Percentiles rank a stretch among this genome's conserved stretches.
Evolutionary conservation across 2,888 invertebrate genomes (phyloP).

Genomic region (Trichogramma dendrolimi): DNA sequence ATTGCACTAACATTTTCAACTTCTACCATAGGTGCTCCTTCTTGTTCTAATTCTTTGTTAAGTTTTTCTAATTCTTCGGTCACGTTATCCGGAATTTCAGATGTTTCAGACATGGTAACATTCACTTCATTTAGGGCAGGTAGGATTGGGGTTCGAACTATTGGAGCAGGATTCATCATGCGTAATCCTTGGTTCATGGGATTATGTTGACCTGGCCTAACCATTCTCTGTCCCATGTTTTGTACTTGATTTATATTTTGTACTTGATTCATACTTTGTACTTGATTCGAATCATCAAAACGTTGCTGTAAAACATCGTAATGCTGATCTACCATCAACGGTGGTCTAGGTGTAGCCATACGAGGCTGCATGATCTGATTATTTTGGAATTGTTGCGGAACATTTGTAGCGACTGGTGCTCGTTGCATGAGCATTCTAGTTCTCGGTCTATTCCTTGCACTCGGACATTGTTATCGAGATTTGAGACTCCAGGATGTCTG

Average conservation of each 20-base stretch:
- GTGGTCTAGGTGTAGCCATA: conserved; percentile 42
- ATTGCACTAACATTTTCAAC: conserved; percentile 72
- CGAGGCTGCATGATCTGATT: conserved; percentile 46
- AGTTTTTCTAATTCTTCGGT: conserved; percentile 67
- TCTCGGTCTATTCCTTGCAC: conserved; percentile 56
- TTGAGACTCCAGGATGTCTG: conserved; percentile 41
- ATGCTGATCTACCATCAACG: conserved; percentile 39
- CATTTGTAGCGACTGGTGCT: conserved; percentile 44
- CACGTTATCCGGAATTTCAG: conserved; percentile 65
- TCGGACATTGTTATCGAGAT: conserved; percentile 51
- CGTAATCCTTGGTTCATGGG: conserved; percentile 43
- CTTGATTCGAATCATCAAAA: conserved; percentile 45
- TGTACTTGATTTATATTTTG: conserved; percentile 43
- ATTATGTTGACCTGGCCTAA: conserved; percentile 40
- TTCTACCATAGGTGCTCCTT: conserved; percentile 60
- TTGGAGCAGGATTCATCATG: conserved; percentile 40
- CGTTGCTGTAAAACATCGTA: conserved; percentile 45
- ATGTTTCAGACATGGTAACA: conserved; percentile 49
- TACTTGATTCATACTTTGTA: conserved; percentile 37
- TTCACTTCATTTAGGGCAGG: conserved; percentile 41
- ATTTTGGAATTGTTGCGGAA: conserved; percentile 45
- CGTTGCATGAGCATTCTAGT: conserved; percentile 57
- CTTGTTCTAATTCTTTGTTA: conserved; percentile 54
- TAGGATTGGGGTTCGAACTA: conserved; percentile 43
- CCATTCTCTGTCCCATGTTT: conserved; percentile 43